Percentiles rank a stretch among this genome's conserved stretches.
These are phyloP conservation scores for Saccostrea echinata DNA, from an alignment of 1,140 invertebrate species.

Conservation along the genomic window DNA sequence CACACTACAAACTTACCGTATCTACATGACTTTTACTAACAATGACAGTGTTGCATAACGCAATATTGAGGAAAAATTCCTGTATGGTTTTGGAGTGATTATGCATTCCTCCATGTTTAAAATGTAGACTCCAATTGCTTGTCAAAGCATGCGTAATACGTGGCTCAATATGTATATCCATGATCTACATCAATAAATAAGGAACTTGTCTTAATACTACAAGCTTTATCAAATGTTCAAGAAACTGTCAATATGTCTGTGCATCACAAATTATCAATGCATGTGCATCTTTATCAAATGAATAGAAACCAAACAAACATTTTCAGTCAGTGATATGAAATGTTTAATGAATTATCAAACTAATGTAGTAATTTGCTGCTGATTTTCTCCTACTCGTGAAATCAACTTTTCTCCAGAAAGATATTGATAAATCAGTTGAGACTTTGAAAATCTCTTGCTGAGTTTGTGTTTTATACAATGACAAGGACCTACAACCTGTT, in stretches of 20 bases:
- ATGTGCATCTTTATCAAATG: no score
- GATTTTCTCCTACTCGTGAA: no score
- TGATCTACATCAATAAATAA: conserved; percentile 34
- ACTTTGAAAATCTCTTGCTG: no score
- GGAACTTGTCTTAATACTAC: background rate
- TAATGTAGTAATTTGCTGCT: no score
- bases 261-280: no score
- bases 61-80: conserved; percentile 94
- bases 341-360: no score
- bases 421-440: no score
- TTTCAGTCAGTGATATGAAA: no score
- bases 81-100: conserved; percentile 81
- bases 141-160: background rate
- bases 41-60: conserved; percentile 97
- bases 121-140: background rate
- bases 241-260: background rate
- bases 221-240: background rate
- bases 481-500: no score
- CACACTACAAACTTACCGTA: conserved; percentile 80
- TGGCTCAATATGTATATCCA: conserved; percentile 8
- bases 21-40: conserved; percentile 91
- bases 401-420: no score
- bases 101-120: background rate
- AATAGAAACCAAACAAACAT: no score
- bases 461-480: no score